Evolutionary conservation across 1,140 invertebrate genomes (phyloP), one percentile per base, ranked within the genome.

Genomic region (Pristionchus pacificus): DNA sequence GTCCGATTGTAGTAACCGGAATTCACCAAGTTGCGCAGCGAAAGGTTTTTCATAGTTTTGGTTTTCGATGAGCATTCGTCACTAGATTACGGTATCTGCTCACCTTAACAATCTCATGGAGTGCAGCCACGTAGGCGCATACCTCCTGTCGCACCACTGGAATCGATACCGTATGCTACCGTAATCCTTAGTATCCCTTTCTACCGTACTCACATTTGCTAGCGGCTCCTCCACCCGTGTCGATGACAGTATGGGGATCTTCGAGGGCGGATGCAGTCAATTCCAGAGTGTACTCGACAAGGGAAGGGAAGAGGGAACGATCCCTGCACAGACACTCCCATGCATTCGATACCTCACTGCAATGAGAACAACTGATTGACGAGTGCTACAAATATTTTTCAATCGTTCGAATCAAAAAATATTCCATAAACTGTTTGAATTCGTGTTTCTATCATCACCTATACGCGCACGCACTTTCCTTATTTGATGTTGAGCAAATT

Each of bases 261-360:
- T 77, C 76, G 0, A 72, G 72, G n/a, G 60, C 65, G n/a, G 33
- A 57, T 19, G 69, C 75, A 10, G 76, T 25, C 28, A 78, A 49
- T 60, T 82, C 80, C 25, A 84, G 64, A 24, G 84, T 33, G 64
- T 84, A 83, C 66, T 82, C 80, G 1, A 77, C 57, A 27, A 77
- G 70, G 13, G 38, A 61, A 29, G 71, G 28, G 58, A 80, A 84
- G 32, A 84, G 80, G 25, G 27, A 33, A 19, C 65, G 59, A 19
- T 83, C 77, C 38, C 71, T 59, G 15, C 77, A 72, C 32, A 84
- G 60, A 62, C 74, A 75, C 60, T 76, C 65, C 81, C 81, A 82
- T 19, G 75, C 77, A 61, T 82, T 49, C 38, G 19, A 49, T 49
- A 49, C 19, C 6, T 49, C 19, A 49, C 19, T 10, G 19, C 19